A percentile compares a stretch with the other conserved stretches of the same genome.
phyloP scores from a whole-genome alignment of 2,113 vertebrate genomes.

The Cranoglanis bouderius region DNA sequence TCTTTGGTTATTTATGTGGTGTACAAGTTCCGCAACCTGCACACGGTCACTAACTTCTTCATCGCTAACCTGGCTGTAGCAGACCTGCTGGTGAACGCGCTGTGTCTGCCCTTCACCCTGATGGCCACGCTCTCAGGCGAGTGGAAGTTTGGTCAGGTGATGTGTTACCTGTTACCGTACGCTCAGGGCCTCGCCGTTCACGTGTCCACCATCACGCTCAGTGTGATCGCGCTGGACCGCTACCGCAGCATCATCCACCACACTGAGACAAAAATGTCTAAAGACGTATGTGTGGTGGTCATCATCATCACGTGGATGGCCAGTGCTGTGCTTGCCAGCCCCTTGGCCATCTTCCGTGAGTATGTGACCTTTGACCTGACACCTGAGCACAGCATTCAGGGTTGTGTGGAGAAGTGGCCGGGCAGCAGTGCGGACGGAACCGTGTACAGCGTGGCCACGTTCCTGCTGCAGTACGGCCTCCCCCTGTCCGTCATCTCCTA shows the following conservation, averaged over 20 bases:
- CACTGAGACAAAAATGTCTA: conserved; percentile 91
- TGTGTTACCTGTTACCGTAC: conserved; percentile 91
- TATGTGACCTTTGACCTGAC: conserved; percentile 83
- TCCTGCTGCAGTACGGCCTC: conserved; percentile 89
- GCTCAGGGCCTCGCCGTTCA: conserved; percentile 92
- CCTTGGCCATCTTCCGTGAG: conserved; percentile 92
- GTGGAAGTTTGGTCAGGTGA: conserved; percentile 88
- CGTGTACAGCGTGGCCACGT: conserved; percentile 86
- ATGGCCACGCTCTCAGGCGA: conserved; percentile 88
- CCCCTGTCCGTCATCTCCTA: conserved; percentile 89
- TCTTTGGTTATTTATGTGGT: conserved; percentile 92
- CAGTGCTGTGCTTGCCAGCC: conserved; percentile 88
- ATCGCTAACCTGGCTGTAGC: conserved; percentile 91
- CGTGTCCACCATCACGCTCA: conserved; percentile 92
- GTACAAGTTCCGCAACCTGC: conserved; percentile 89
- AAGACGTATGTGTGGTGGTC: conserved; percentile 85
- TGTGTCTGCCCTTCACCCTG: conserved; percentile 93
- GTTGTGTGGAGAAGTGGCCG: conserved; percentile 92
- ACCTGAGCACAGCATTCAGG: conserved; percentile 83
- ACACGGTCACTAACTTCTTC: conserved; percentile 95
- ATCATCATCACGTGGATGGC: conserved; percentile 87
- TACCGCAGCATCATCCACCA: conserved; percentile 94
- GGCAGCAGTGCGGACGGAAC: conserved; percentile 83
- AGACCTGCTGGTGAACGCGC: conserved; percentile 88
- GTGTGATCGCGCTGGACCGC: conserved; percentile 90